Percentiles rank a stretch among this genome's conserved stretches.
These are phyloP conservation scores for Lagorchestes hirsutus DNA, from an alignment of 2,797 vertebrate genomes.

Conservation along the genomic window DNA sequence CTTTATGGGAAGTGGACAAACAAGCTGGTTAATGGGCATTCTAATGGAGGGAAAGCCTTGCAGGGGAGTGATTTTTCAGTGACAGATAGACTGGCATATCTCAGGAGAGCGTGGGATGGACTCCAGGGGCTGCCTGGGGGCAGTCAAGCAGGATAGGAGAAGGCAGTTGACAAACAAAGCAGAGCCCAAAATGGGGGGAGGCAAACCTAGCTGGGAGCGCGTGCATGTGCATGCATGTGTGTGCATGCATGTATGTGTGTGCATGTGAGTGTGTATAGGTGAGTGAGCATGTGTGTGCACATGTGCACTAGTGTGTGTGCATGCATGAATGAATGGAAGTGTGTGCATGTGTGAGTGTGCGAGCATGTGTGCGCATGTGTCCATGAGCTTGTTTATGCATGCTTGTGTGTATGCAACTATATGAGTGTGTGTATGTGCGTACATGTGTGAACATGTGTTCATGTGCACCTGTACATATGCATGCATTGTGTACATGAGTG, in stretches of 20 bases:
- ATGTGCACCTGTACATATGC: too few relatives aligned
- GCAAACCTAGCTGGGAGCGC: not conserved
- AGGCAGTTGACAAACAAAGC: not conserved
- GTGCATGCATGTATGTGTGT: fast-evolving
- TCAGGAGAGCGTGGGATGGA: not conserved
- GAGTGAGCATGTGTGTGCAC: too few relatives aligned
- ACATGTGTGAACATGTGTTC: too few relatives aligned
- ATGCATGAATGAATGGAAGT: too few relatives aligned
- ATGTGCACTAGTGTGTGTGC: too few relatives aligned
- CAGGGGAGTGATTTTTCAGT: not conserved
- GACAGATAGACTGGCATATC: not conserved
- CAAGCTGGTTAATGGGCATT: constrained; percentile 25
- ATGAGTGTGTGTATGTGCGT: too few relatives aligned
- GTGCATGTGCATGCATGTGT: not conserved
- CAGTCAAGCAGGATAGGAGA: not conserved
- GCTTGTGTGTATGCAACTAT: too few relatives aligned
- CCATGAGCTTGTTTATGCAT: too few relatives aligned
- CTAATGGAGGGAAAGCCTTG: not conserved
- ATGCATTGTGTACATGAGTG: too few relatives aligned
- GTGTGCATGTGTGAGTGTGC: too few relatives aligned
- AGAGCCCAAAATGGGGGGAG: not conserved
- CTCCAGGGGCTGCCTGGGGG: not conserved
- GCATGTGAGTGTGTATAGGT: not conserved
- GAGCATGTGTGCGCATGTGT: too few relatives aligned
- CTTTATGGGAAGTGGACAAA: not conserved